Conservation (phyloP, 23 tunicate species). For the Trididemnum nubilum region DNA sequence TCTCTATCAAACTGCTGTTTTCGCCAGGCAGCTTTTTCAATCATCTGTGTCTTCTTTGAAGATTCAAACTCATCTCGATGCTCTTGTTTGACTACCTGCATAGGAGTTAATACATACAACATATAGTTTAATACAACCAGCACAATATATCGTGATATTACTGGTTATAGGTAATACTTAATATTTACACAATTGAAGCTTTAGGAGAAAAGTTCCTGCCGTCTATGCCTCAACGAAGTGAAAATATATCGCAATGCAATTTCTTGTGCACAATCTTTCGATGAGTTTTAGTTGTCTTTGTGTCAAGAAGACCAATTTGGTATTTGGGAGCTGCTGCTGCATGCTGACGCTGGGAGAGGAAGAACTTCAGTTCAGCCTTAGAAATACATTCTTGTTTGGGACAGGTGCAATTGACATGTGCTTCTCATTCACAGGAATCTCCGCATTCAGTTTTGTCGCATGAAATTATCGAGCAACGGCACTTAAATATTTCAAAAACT, state of each 20-base stretch:
- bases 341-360: conserved; percentile 24
- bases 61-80: background rate
- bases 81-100: background rate
- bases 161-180: no score
- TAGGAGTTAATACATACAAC: background rate
- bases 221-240: background rate
- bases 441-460: conserved; percentile 17
- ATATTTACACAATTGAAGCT: background rate
- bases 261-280: conserved; percentile 29
- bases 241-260: background rate
- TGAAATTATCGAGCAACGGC: conserved; percentile 13
- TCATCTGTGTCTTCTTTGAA: background rate
- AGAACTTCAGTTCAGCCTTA: conserved; percentile 21
- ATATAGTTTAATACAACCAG: background rate
- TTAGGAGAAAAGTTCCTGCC: background rate
- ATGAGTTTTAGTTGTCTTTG: conserved; percentile 16
- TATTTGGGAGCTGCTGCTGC: conserved; percentile 13
- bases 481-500: conserved; percentile 19
- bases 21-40: background rate
- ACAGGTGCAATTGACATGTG: conserved; percentile 16
- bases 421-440: conserved; percentile 22
- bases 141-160: background rate
- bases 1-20: background rate
- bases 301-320: conserved; percentile 24
- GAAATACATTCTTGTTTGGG: conserved; percentile 21